These are phyloP conservation scores for Drosophila setosimentum DNA, from an alignment of 2,888 invertebrate genomes.

Conservation along the genomic window DNA sequence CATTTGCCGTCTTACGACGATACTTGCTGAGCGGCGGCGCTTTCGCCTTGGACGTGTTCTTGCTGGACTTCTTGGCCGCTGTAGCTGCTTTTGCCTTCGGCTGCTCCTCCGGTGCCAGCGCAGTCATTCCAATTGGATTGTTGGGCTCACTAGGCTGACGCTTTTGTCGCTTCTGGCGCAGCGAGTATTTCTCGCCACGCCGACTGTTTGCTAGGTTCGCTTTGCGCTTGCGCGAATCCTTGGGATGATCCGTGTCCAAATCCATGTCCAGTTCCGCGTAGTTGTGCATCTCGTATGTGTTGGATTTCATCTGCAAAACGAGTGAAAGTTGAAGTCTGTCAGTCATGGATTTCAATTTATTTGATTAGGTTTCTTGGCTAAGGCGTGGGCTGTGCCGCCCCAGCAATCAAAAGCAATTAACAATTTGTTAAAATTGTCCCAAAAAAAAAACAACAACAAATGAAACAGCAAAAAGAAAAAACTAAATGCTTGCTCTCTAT, in stretches of 20 bases:
- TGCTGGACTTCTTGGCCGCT: slow-evolving; percentile 18
- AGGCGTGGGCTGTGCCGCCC: slow-evolving; percentile 58
- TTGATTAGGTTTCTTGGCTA: slow-evolving; percentile 15
- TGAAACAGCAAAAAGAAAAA: background rate
- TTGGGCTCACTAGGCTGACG: slow-evolving; percentile 71
- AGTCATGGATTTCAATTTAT: slow-evolving; percentile 26
- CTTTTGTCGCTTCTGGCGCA: slow-evolving; percentile 88
- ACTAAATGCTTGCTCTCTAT: slow-evolving; percentile 17
- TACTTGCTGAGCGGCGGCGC: slow-evolving; percentile 94
- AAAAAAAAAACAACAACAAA: slow-evolving; percentile 36
- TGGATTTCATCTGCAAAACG: slow-evolving; percentile 72
- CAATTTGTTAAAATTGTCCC: slow-evolving; percentile 64
- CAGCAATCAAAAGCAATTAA: slow-evolving; percentile 71
- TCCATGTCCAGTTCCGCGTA: slow-evolving; percentile 70
- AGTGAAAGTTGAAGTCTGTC: slow-evolving; percentile 43
- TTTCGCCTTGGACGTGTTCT: slow-evolving; percentile 86
- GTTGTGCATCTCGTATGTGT: slow-evolving; percentile 74
- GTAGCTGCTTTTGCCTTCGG: slow-evolving; percentile 4
- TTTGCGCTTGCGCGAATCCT: slow-evolving; percentile 64
- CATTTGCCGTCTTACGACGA: slow-evolving; percentile 95
- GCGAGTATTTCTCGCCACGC: slow-evolving; percentile 88
- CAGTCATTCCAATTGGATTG: background rate
- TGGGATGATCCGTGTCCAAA: slow-evolving; percentile 21
- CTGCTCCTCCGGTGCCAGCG: slow-evolving; percentile 6
- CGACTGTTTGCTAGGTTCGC: slow-evolving; percentile 31